Evolutionary conservation across 2,797 vertebrate species (phyloP), one percentile per base, ranked within the genome.

Genomic region (Sitta carolinensis): DNA sequence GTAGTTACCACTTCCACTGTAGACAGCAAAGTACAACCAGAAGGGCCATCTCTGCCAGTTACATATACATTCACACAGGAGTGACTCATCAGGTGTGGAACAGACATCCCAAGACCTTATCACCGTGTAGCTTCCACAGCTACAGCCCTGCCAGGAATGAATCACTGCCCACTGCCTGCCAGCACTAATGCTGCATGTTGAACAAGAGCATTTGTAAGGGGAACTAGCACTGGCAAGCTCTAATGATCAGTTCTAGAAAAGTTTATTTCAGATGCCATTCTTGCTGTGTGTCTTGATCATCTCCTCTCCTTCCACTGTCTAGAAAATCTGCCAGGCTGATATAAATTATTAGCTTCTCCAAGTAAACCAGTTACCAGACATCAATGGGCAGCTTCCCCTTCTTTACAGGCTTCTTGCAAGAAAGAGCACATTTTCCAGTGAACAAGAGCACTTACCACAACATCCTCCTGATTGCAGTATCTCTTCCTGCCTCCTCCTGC

Each of bases 21-120:
- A 2, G 54, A 64, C 68, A 82, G 42, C 32, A 45, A 40, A 63
- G 58, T 22, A 77, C 57, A 64, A 69, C 19, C 7, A 58, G 50
- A 72, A 70, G 69, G 64, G 48, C 51, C 76, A 75, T 63, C 68
- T 77, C 78, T 78, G 54, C 36, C 68, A 89, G 52, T 61, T 63
- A 63, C 25, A 48, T 38, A 69, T 38, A 64, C 5, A 3, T 54
- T 76, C 64, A 75, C 0, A 13, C 26, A 91, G 36, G 89, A 83
- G 75, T 95, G 87, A 96, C 75, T 95, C 94, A 95, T 92, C 84
- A 91, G 62, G 87, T 80, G 75, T 87, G 87, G 78, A 94, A 87
- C 84, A 80, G 78, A 55, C 58, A 81, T 73, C 76, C 26, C 50
- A 77, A 94, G 84, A 64, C 68, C 84, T 72, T 54, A 5, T 58